These are phyloP conservation scores for Calycopis cecrops DNA, from an alignment of 1,140 invertebrate genomes.

Conservation along the genomic window DNA sequence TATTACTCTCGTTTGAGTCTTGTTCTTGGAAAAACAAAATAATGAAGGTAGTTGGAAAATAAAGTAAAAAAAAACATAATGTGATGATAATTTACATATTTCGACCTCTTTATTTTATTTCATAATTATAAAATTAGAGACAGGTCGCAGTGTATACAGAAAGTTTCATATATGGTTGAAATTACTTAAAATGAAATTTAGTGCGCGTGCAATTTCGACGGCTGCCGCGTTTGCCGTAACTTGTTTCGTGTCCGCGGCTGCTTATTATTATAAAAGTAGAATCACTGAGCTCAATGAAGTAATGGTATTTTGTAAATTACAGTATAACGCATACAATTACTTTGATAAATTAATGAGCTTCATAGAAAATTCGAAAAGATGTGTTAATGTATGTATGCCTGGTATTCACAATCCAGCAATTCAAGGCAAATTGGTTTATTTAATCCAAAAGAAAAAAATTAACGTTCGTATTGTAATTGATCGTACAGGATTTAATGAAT, in stretches of 20 bases:
- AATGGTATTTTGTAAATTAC: constrained; percentile 68
- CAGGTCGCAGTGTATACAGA: constrained; percentile 35
- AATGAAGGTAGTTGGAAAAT: constrained; percentile 43
- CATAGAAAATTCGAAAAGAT: constrained; percentile 50
- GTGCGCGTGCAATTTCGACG: constrained; percentile 49
- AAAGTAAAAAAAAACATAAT: constrained; percentile 17
- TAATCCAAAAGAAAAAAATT: constrained; percentile 54
- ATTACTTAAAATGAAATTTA: constrained; percentile 65
- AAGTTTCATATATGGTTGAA: constrained; percentile 48
- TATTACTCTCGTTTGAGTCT: no score
- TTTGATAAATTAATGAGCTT: constrained; percentile 65
- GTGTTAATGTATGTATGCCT: constrained; percentile 62
- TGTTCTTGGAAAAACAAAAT: neutral
- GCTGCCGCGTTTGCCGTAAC: constrained; percentile 52
- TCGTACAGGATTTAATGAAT: constrained; percentile 51
- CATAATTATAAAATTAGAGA: constrained; percentile 51
- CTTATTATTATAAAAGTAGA: constrained; percentile 58
- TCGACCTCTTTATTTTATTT: constrained; percentile 58
- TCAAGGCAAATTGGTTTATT: constrained; percentile 49
- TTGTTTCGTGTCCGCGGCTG: constrained; percentile 59
- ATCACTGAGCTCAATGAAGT: constrained; percentile 62
- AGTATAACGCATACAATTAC: constrained; percentile 59
- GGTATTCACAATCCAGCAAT: constrained; percentile 64
- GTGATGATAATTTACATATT: constrained; percentile 18
- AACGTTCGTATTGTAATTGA: constrained; percentile 59